These are phyloP conservation scores for Tapirus indicus DNA, from an alignment of 2,797 vertebrate species.

Conservation along the genomic window DNA sequence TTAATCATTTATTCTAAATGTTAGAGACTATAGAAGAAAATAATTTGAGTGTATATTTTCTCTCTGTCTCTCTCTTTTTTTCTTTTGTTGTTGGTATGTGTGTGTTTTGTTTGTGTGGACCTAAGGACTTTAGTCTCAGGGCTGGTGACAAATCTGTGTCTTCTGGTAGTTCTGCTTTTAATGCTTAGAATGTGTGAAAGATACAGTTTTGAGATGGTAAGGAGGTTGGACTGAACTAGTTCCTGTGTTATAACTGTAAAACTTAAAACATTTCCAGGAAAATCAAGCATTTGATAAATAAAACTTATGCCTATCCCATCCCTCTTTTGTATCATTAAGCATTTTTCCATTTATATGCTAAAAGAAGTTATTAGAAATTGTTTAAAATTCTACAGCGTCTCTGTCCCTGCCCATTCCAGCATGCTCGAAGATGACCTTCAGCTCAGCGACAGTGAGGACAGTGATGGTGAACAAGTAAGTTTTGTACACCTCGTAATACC, in stretches of 20 bases:
- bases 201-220: not conserved
- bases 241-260: not conserved
- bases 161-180: not conserved
- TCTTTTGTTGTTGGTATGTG: not conserved
- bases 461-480: conserved; percentile 89
- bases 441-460: conserved; percentile 91
- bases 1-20: not conserved
- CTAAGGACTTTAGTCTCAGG: not conserved
- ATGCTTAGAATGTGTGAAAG: not conserved
- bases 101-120: not conserved
- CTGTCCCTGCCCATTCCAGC: conserved; percentile 84
- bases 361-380: not conserved
- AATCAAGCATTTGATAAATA: not conserved
- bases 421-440: conserved; percentile 90
- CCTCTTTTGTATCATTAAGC: not conserved
- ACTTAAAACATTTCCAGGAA: not conserved
- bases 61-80: too few relatives aligned
- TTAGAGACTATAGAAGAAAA: not conserved
- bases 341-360: not conserved
- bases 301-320: not conserved
- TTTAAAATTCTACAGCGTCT: conserved; percentile 34
- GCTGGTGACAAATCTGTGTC: not conserved
- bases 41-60: not conserved
- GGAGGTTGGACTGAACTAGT: not conserved
- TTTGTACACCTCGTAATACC: conserved; percentile 44